phyloP scores from a whole-genome alignment of 2,113 vertebrate genomes.

The Athene cunicularia region DNA sequence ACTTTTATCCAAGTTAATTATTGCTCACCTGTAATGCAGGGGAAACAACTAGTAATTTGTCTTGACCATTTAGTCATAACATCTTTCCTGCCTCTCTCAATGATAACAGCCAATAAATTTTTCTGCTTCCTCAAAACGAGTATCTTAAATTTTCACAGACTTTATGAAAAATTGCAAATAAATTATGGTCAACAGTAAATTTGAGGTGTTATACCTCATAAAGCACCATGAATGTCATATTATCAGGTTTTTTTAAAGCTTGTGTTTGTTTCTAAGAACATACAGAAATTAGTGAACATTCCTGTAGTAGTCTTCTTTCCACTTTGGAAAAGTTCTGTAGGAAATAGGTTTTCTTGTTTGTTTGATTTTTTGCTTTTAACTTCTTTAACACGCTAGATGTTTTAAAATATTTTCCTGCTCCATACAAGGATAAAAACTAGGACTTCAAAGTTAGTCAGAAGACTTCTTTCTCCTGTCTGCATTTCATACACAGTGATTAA shows the following conservation, averaged over 20 bases:
- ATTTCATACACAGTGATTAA: background rate
- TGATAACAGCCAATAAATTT: background rate
- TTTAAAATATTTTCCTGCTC: background rate
- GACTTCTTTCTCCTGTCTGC: background rate
- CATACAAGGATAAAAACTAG: background rate
- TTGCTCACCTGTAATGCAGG: background rate
- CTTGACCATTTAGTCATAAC: background rate
- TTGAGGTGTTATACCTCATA: background rate
- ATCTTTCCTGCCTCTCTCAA: background rate
- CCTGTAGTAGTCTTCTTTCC: background rate
- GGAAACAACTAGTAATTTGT: background rate
- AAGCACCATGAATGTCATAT: background rate
- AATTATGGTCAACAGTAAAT: background rate
- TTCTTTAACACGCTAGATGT: background rate
- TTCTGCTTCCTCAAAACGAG: background rate
- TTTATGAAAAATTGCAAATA: background rate
- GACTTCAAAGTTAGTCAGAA: background rate
- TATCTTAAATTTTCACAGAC: background rate
- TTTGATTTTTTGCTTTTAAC: background rate
- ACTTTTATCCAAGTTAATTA: background rate
- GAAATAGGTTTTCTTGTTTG: background rate
- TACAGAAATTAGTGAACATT: background rate
- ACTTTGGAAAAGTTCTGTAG: background rate
- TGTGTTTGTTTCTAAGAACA: background rate
- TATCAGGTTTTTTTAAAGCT: background rate